Evolutionary conservation across 1,140 invertebrate genomes (phyloP), one percentile per base, ranked within the genome.

Genomic region (Cardiocondyla obscurior): DNA sequence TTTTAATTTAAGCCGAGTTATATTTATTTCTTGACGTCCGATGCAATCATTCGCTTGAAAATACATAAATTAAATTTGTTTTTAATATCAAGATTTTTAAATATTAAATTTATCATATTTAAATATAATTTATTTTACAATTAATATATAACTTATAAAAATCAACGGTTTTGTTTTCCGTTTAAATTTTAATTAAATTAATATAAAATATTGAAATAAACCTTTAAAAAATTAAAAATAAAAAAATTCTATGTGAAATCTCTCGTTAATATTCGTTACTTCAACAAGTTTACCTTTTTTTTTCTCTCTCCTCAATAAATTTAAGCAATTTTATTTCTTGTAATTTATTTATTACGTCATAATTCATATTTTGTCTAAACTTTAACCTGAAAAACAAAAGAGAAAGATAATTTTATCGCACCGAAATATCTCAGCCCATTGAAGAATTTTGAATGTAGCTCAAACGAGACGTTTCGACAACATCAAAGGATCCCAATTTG

Each of bases 401-500:
- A 39, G 8, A 57, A n/a, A 57, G 3, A 36, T 10, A 49, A 69
- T 33, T 49, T 0, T 70, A 4, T 1, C 49, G n/a, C 22, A 46
- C n/a, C 1, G 33, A 57, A 3, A 73, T 42, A 39, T 44, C 3
- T 42, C n/a, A 69, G 1, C 49, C 4, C 12, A 12, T 49, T 30
- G n/a, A 22, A 36, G 8, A 49, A 62, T 46, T 76, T 49, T 76
- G 51, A 62, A 62, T n/a, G 8, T n/a, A 53, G 28, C 28, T n/a
- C 10, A 33, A 62, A 62, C 7, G 14, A 73, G 22, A 62, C 8
- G 1, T 76, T 46, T 33, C 6, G 39, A 60, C 28, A 33, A 16
- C 25, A 60, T 73, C 39, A 76, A 76, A 25, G 14, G 42, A 36
- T 73, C 12, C 10, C 22, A 28, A 42, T 46, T 74, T 70, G 39